Base-by-base conservation (phyloP, 2,888 invertebrate species). In the Nomada hirtipes region DNA sequence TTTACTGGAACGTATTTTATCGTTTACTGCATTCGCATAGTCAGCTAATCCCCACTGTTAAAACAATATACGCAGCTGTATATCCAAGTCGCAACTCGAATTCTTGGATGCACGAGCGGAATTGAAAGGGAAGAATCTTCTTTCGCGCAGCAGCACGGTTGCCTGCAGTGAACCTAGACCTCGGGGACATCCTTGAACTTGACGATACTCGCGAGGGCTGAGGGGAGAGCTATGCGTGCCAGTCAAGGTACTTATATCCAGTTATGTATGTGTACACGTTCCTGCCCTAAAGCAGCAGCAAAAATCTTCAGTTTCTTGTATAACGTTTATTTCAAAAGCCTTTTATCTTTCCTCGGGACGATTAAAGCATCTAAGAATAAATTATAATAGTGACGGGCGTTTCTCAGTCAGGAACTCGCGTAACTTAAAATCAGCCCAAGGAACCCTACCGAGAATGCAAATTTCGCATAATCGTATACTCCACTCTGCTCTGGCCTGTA, bases 151-250 rank as follows among this genome's bases (percentile, higher is more conserved):
- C 64, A 26, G 69, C 71, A 44, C 57, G 50, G 36, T 57, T 52
- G 75, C 71, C 76, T 72, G 73, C 18, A 71, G 64, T 61, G 82
- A 84, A 86, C 82, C 86, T 84, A 84, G 82, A 82, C 84, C 78
- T 80, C 82, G 71, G 63, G 80, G 82, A 82, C 78, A 86, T 86
- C 86, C 86, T 86, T 86, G 86, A 86, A 86, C 86, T 86, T 86
- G 82, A 64, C 64, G 79, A 82, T 80, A 73, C 47, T 72, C 73
- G 63, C n/a, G 85, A 81, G 81, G 81, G 63, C 59, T 67, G 71
- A 80, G 77, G 72, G 69, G 74, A 76, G 77, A 79, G 59, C 76
- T 73, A 75, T 70, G 75, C 81, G 72, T 64, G 75, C 73, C 81
- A 73, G 67, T 74, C 64, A 20, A 74, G 60, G 55, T 64, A 64